Conservation (phyloP, 2,888 invertebrate species). For the Oasisia sp. region DNA sequence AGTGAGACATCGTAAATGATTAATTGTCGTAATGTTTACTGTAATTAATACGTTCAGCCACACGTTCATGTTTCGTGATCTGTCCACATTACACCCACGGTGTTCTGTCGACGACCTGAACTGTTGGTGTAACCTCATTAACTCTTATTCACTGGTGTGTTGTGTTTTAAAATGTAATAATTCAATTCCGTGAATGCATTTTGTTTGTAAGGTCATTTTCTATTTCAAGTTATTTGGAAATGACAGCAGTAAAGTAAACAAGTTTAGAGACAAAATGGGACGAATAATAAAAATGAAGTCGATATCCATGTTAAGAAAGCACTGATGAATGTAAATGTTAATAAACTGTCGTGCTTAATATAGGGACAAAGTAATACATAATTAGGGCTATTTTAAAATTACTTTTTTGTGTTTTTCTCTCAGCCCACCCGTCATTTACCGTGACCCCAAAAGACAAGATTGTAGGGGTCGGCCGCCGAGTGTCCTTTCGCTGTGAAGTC, state of each 20-base stretch:
- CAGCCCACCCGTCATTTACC: conserved; percentile 43
- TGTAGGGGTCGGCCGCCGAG: conserved; percentile 42
- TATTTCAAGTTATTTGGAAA: too few relatives aligned
- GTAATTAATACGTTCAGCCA: not conserved
- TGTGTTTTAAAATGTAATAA: too few relatives aligned
- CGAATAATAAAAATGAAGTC: too few relatives aligned
- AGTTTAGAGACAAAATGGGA: too few relatives aligned
- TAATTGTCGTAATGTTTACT: not conserved
- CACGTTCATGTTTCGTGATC: not conserved
- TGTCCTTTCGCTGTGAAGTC: conserved; percentile 44
- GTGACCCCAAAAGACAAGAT: conserved; percentile 45
- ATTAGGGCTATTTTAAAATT: too few relatives aligned
- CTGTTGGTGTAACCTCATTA: not conserved
- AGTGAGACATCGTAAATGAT: not conserved
- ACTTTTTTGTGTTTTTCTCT: not conserved
- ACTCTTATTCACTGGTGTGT: not conserved
- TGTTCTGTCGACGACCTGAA: not conserved
- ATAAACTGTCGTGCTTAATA: too few relatives aligned
- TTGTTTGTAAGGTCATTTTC: too few relatives aligned
- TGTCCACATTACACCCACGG: not conserved
- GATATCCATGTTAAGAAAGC: too few relatives aligned
- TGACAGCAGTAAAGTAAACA: too few relatives aligned
- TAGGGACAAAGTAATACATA: too few relatives aligned
- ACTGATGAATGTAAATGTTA: too few relatives aligned
- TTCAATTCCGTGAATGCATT: too few relatives aligned